Percentiles rank a stretch among this genome's conserved stretches.
Evolutionary conservation across 2,113 vertebrate genomes (phyloP).

Genomic region (Petrocephalus microphthalmus): DNA sequence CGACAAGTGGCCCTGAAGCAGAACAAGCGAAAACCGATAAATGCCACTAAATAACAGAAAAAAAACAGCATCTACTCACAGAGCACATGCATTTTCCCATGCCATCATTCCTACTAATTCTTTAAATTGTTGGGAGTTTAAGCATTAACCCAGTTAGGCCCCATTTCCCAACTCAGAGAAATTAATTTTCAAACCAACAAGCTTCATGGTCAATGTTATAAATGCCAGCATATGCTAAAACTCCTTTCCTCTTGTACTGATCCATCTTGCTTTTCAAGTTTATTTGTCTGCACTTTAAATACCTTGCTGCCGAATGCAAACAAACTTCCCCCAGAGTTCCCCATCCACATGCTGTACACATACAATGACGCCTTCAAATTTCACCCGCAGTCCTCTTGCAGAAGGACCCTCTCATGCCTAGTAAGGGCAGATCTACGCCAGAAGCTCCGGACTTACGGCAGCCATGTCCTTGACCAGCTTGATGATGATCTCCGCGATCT

Average conservation of each 20-base stretch:
- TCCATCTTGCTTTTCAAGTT: not conserved
- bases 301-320: not conserved
- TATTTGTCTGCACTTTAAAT: not conserved
- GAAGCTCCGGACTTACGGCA: slow-evolving; percentile 67
- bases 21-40: not conserved
- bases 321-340: not conserved
- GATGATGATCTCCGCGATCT: slow-evolving; percentile 98
- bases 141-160: not conserved
- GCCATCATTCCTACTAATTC: not conserved
- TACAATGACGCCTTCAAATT: not conserved
- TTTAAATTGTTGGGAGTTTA: not conserved
- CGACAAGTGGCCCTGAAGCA: slow-evolving; percentile 83
- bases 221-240: not conserved
- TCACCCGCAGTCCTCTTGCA: not conserved
- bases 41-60: not conserved
- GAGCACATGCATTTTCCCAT: not conserved
- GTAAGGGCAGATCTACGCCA: not conserved
- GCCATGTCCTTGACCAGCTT: slow-evolving; percentile 98
- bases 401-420: not conserved
- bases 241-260: not conserved
- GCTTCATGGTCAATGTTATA: not conserved
- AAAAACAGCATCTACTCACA: not conserved
- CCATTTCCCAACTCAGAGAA: not conserved
- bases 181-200: not conserved
- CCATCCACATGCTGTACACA: not conserved